Conservation (phyloP, 2,797 vertebrate genomes). For the Borostomias antarcticus region DNA sequence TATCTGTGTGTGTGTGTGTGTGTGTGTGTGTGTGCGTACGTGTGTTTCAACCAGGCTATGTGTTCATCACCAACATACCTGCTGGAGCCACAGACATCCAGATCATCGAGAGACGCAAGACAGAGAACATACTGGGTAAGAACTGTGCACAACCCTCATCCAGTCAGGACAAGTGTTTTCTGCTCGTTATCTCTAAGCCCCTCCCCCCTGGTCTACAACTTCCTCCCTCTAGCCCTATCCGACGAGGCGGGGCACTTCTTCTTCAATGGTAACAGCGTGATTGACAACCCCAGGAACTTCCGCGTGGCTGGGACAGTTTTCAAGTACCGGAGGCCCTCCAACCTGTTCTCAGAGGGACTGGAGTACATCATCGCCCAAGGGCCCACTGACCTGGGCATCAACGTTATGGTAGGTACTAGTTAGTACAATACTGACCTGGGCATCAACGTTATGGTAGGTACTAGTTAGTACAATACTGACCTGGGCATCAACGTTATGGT, state of each 20-base stretch:
- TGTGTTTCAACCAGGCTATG: conserved; percentile 78
- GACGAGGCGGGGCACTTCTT: conserved; percentile 88
- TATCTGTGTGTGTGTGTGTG: background rate
- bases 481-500: conserved; percentile 91
- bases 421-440: conserved; percentile 79
- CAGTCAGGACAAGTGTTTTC: background rate
- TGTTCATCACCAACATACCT: conserved; percentile 88
- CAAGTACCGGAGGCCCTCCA: conserved; percentile 86
- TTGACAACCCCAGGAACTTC: conserved; percentile 91
- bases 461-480: conserved; percentile 72
- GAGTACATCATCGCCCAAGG: conserved; percentile 90
- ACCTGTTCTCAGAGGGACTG: conserved; percentile 82
- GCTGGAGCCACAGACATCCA: conserved; percentile 86
- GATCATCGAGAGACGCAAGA: conserved; percentile 88
- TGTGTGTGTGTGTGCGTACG: conserved; percentile 14
- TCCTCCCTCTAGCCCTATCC: conserved; percentile 77
- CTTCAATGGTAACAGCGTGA: conserved; percentile 87
- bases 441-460: conserved; percentile 87
- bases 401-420: conserved; percentile 88
- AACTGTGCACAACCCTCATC: conserved; percentile 16
- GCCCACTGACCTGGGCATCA: conserved; percentile 86
- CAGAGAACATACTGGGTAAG: conserved; percentile 88
- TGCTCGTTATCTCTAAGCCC: too few species aligned
- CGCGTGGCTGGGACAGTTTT: conserved; percentile 86
- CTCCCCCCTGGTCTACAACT: conserved; percentile 8